Evolutionary conservation across 2,113 vertebrate species (phyloP).

Genomic region (Herpetotheres cachinnans): DNA sequence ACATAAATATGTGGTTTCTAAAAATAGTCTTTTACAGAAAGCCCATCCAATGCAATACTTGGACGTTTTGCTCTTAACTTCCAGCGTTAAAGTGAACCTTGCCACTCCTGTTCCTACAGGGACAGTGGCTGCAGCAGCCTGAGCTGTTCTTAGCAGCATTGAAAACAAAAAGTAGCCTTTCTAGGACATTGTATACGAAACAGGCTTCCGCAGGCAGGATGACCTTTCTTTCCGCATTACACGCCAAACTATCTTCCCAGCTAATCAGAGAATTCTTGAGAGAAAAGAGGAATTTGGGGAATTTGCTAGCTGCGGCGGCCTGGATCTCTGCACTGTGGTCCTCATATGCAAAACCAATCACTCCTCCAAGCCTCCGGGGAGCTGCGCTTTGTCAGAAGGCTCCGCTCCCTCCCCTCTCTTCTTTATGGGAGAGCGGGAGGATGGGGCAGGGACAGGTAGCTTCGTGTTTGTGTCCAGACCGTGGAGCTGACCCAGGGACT

Average conservation of each 20-base stretch:
- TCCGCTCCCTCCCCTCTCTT: neutral
- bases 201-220: slow-evolving; percentile 51
- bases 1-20: slow-evolving; percentile 38
- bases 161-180: slow-evolving; percentile 52
- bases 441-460: neutral
- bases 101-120: neutral
- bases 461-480: neutral
- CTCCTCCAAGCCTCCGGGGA: neutral
- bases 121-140: slow-evolving; percentile 2
- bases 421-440: neutral
- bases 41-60: neutral
- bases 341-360: slow-evolving; percentile 49
- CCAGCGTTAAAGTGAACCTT: neutral
- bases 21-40: slow-evolving; percentile 36
- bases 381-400: neutral
- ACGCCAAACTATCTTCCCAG: slow-evolving; percentile 66
- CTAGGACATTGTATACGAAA: slow-evolving; percentile 51
- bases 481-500: neutral
- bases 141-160: neutral
- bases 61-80: neutral
- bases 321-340: neutral
- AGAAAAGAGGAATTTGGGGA: slow-evolving; percentile 66
- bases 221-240: slow-evolving; percentile 67
- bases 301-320: slow-evolving; percentile 29
- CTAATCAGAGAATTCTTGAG: slow-evolving; percentile 70